phyloP scores from a whole-genome alignment of 2,888 invertebrate genomes.

The Hyalella azteca region DNA sequence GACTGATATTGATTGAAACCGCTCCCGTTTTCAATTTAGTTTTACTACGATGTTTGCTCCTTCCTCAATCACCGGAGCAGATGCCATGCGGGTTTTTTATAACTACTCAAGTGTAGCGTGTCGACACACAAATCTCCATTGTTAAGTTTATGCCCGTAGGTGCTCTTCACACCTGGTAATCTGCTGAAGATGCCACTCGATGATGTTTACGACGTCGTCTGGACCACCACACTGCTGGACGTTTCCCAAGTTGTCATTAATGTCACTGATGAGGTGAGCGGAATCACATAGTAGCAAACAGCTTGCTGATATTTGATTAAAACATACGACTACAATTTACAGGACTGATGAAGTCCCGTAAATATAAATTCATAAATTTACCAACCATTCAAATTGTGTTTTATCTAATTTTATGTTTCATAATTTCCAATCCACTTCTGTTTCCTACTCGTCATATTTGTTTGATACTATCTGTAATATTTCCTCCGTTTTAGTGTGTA shows the following conservation, averaged over 20 bases:
- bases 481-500: too few species aligned
- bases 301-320: background rate
- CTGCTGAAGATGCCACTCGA: background rate
- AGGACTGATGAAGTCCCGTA: background rate
- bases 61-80: too few species aligned
- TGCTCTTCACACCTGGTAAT: background rate
- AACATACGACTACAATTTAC: background rate
- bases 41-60: too few species aligned
- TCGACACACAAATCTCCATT: background rate
- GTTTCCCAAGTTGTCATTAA: background rate
- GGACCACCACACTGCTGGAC: background rate
- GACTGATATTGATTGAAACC: too few species aligned
- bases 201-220: background rate
- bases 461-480: background rate
- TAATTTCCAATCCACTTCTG: background rate
- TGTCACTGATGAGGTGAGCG: background rate
- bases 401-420: background rate
- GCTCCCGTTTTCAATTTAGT: too few species aligned
- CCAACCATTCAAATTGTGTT: background rate
- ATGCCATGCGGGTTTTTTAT: too few species aligned
- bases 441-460: background rate
- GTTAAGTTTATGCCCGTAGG: background rate
- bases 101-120: too few species aligned
- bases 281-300: background rate
- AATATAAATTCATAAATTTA: background rate